Base-by-base conservation (phyloP, 2,888 invertebrate genomes). In the Sarcophaga variegata region DNA sequence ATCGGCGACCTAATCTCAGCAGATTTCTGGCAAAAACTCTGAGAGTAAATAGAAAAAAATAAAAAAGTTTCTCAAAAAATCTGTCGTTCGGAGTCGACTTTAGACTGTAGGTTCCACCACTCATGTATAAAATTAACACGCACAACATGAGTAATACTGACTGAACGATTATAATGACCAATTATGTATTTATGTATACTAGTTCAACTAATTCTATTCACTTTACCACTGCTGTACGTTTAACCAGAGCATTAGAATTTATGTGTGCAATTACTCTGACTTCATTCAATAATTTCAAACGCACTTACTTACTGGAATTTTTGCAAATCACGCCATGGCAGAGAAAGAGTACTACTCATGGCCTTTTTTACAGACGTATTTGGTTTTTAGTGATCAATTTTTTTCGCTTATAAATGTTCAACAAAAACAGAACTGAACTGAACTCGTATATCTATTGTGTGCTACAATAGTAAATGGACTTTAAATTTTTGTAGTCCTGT, bases 381-480 rank as follows among this genome's bases (percentile, higher is more conserved):
- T 77, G 64, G 25, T 77, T 66, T 78, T 49, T 10, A 60, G 27
- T 75, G 75, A 70, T 84, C 59, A 83, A 79, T 69, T 79, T 54
- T 54, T 64, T 66, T 54, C 37, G 37, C 37, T 37, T 37, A 37
- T 75, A 70, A 70, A 71, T 71, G 64, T 76, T 80, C 60, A 71
- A 80, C 6, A 10, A 37, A 37, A 37, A 2, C 0, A 6, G 6
- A 37, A 27, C 1, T 1, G 37, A 76, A 54, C 12, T 49, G 79
- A 66, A 80, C 75, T 80, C 71, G n/a, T 79, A 67, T 12, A 25
- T 3, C 59, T 49, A 84, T 76, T 84, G 49, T 84, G 2, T 72
- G 47, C 12, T 6, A 71, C 59, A 66, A 66, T 71, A 22, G 64
- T 47, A 66, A 82, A 82, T 77, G 14, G 64, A 37, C 69, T 82